A percentile compares a stretch with the other conserved stretches of the same genome.
phyloP scores from a whole-genome alignment of 2,113 vertebrate genomes.

The Caracal caracal region DNA sequence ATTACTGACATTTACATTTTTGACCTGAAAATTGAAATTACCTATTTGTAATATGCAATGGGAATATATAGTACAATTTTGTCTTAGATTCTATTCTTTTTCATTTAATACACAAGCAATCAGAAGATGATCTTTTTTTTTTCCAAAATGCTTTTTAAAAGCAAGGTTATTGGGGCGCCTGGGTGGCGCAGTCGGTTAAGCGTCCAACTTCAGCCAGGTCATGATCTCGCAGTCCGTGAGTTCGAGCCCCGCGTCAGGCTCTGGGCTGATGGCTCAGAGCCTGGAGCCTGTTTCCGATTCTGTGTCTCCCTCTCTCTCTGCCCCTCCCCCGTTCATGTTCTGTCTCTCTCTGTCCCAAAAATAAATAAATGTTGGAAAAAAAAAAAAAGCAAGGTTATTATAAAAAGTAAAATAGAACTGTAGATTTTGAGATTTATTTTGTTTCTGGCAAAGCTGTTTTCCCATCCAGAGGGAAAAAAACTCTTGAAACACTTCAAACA shows the following conservation, averaged over 20 bases:
- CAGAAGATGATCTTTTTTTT: not conserved
- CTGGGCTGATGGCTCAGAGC: no score
- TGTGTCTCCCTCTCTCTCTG: no score
- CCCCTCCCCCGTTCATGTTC: no score
- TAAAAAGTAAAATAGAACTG: slow-evolving; percentile 9
- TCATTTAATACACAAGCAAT: not conserved
- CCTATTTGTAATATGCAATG: not conserved
- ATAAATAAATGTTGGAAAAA: no score
- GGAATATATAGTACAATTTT: not conserved
- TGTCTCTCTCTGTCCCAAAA: no score
- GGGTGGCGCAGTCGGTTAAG: no score
- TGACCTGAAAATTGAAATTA: not conserved
- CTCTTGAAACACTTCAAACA: slow-evolving; percentile 62
- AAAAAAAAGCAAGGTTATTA: not conserved
- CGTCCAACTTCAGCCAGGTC: no score
- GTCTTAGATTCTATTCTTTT: not conserved
- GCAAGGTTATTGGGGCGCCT: not conserved
- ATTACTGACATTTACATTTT: slow-evolving; percentile 2
- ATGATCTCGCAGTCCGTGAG: no score
- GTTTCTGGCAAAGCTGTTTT: slow-evolving; percentile 46
- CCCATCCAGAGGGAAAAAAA: slow-evolving; percentile 9
- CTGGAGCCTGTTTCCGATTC: no score
- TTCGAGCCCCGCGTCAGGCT: no score
- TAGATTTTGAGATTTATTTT: slow-evolving; percentile 38
- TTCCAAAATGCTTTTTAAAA: not conserved